These are phyloP conservation scores for Holotrichia oblita DNA, from an alignment of 1,140 invertebrate species.

Conservation along the genomic window DNA sequence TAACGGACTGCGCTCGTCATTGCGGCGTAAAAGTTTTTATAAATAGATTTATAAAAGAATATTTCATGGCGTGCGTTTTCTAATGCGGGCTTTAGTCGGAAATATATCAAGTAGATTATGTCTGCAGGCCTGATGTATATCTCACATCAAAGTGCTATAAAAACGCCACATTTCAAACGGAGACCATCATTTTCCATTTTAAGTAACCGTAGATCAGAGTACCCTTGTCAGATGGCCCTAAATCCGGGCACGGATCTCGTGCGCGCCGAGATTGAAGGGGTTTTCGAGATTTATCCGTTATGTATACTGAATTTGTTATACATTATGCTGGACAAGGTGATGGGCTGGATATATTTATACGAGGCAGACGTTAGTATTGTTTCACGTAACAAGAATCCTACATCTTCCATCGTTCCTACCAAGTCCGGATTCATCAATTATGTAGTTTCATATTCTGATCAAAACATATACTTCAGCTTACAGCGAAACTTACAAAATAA, in stretches of 20 bases:
- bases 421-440: neutral
- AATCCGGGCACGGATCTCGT: slow-evolving; percentile 41
- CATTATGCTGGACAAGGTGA: slow-evolving; percentile 37
- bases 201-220: slow-evolving; percentile 49
- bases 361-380: neutral
- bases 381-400: neutral
- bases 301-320: slow-evolving; percentile 46
- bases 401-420: neutral
- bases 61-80: slow-evolving; percentile 1
- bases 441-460: neutral
- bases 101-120: slow-evolving; percentile 48
- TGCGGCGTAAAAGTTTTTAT: slow-evolving; percentile 17
- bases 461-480: neutral
- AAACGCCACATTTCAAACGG: slow-evolving; percentile 49
- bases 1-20: slow-evolving; percentile 13
- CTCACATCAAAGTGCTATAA: slow-evolving; percentile 49
- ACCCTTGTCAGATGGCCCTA: slow-evolving; percentile 46
- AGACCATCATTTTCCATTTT: slow-evolving; percentile 49
- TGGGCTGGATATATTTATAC: slow-evolving; percentile 17
- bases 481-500: neutral
- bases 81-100: slow-evolving; percentile 35
- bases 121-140: slow-evolving; percentile 44
- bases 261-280: slow-evolving; percentile 41
- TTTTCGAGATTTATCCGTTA: slow-evolving; percentile 44
- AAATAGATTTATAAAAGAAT: slow-evolving; percentile 26